Evolutionary conservation across 2,113 vertebrate genomes (phyloP).

Genomic region (Prinia subflava): DNA sequence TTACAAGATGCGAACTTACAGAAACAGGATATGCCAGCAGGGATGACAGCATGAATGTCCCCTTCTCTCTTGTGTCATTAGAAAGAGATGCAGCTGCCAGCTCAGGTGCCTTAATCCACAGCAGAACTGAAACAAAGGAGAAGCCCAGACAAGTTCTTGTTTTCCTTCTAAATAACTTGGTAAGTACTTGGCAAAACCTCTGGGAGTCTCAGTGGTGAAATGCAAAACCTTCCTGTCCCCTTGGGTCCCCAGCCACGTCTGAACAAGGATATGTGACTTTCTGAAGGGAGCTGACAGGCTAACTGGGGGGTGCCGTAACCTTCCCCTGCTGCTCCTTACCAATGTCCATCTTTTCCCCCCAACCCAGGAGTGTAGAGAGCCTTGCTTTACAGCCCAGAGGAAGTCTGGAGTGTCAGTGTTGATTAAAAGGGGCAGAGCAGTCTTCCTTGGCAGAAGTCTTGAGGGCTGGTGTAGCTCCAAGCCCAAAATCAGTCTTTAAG

Average conservation of each 20-base stretch:
- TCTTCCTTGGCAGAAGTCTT: not conserved
- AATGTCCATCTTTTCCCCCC: not conserved
- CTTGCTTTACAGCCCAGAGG: not conserved
- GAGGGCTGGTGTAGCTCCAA: fast-evolving
- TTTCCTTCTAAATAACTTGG: constrained; percentile 48
- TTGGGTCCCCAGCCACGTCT: not conserved
- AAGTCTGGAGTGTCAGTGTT: not conserved
- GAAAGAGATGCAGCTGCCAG: constrained; percentile 37
- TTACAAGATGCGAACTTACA: constrained; percentile 8
- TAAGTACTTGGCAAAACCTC: constrained; percentile 45
- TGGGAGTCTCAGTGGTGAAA: constrained; percentile 30
- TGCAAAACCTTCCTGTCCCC: constrained; percentile 9
- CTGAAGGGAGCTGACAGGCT: not conserved
- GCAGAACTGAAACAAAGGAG: constrained; percentile 34
- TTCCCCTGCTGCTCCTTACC: not conserved
- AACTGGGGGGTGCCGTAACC: not conserved
- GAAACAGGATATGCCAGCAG: constrained; percentile 52
- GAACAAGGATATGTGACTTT: not conserved
- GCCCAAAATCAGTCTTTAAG: not conserved
- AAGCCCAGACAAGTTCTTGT: constrained; percentile 9
- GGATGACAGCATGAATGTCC: constrained; percentile 24
- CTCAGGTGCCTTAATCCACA: constrained; percentile 30
- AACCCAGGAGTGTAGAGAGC: not conserved
- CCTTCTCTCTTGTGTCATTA: constrained; percentile 12
- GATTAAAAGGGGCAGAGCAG: not conserved